Base-by-base conservation (phyloP, 2,113 vertebrate genomes). In the Shinisaurus crocodilurus region DNA sequence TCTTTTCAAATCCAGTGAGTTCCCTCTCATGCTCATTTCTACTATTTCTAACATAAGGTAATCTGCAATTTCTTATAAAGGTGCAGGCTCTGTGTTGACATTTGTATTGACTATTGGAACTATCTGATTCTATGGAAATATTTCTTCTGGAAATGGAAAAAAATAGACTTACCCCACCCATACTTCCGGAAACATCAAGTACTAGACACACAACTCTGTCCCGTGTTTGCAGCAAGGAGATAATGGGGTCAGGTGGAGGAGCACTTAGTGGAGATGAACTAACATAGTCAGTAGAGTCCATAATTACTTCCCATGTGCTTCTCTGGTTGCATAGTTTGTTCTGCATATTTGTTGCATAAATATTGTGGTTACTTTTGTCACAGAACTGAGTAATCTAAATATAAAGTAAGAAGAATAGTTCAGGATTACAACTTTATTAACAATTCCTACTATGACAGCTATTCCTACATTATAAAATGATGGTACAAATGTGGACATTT, bases 161-260 rank as follows among this genome's bases (percentile, higher is more conserved):
- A 54, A 57, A 54, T 72, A 87, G 40, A 72, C 96, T 95, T 95
- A 97, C 96, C 8, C 0, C 0, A 18, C 0, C 0, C 96, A 98
- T 97, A 90, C 97, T 98, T 90, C 93, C 95, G 80, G 97, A 98
- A 88, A 97, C 93, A 94, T 97, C 97, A 79, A 98, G 95, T 50
- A 98, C 95, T 54, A 97, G 93, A 18, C 94, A 95, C 20, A 97
- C 87, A 7, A 94, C 94, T 87, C 94, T 91, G n/a, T 93, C 70
- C 84, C 85, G 89, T 57, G 91, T 54, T 29, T 94, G 96, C 18
- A 97, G 86, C 75, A 97, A 37, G 5, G 80, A 94, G 91, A 98
- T 43, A 95, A 5, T 50, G 77, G 43, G 96, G 91, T 34, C 1
- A 77, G 72, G 60, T 80, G 4, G 95, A 91, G 13, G 57, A 34